Evolutionary conservation across 2,888 invertebrate genomes (phyloP), one percentile per base, ranked within the genome.

Genomic region (Flexamia atlantica): DNA sequence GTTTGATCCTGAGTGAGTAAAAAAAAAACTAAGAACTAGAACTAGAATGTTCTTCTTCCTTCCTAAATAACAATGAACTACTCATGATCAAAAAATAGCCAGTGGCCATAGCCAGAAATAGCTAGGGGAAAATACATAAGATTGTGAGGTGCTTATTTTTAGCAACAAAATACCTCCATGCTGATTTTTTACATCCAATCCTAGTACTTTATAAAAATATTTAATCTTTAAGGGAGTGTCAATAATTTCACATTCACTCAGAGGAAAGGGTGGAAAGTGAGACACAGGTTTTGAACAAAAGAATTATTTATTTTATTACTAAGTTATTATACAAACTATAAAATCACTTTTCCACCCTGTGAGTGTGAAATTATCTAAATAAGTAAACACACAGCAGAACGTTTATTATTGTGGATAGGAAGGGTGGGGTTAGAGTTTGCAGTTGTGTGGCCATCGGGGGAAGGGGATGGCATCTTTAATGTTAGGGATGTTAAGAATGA

Each of bases 401-500:
- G 9, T 50, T 70, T 80, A 79, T 83, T 81, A 7, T 1, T 23
- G 17, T 32, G 40, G 70, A 9, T 7, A 20, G 60, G 25, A 60
- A 60, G 80, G 81, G 23, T 2, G 20, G 20, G 70, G 70, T 88
- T 88, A 90, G 87, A 90, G 88, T 83, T 87, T 87, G 91, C 97
- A 97, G 90, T 95, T 96, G 90, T 97, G 97, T 14, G 97, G 96
- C 95, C 97, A 97, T 86, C 99, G 92, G 0, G 99, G 99, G 90
- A 98, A 99, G 0, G 99, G 97, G 88, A 98, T 93, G 4, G 96
- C 95, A 89, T 99, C 99, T 90, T 97, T 97, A 87, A 99, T 98
- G 90, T 98, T 99, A 70, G 91, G 91, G 53, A 97, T 93, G 80
- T 95, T 95, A 53, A 98, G 93, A 46, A 99, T 86, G 81, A 95